These are phyloP conservation scores for Oreochromis mossambicus DNA, from an alignment of 2,797 vertebrate species.

Conservation along the genomic window DNA sequence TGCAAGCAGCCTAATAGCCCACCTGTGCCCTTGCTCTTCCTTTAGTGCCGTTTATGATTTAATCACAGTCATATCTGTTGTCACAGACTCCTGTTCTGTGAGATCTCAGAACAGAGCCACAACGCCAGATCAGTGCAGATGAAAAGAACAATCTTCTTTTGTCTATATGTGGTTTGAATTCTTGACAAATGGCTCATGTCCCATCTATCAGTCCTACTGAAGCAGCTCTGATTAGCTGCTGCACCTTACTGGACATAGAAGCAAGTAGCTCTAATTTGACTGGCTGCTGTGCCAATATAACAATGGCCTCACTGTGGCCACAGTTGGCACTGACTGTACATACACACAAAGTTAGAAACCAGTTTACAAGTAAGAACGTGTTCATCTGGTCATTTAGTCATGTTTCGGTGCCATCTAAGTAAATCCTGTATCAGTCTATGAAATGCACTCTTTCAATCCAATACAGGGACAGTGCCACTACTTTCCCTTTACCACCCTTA, in stretches of 20 bases:
- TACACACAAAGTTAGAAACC: background rate
- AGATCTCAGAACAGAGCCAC: background rate
- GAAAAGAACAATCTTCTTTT: background rate
- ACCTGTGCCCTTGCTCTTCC: background rate
- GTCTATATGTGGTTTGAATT: background rate
- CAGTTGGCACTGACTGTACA: slow-evolving; percentile 3
- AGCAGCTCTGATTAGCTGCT: slow-evolving; percentile 8
- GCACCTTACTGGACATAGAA: background rate
- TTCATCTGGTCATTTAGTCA: background rate
- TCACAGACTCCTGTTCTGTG: background rate
- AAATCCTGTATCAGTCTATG: background rate
- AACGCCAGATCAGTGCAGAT: background rate
- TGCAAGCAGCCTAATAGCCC: background rate
- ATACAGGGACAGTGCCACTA: background rate
- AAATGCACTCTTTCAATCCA: background rate
- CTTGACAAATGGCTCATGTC: background rate
- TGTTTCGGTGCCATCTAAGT: background rate
- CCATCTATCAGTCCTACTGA: slow-evolving; percentile 1
- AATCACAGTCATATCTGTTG: accelerated
- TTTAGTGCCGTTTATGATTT: background rate
- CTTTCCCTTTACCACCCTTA: background rate
- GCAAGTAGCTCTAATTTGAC: slow-evolving; percentile 7
- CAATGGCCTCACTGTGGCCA: slow-evolving; percentile 38
- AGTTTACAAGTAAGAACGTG: background rate
- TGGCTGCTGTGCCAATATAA: slow-evolving; percentile 32